A percentile compares a stretch with the other conserved stretches of the same genome.
Evolutionary conservation across 2,113 vertebrate genomes (phyloP).

Genomic region (Tupaia chinensis): DNA sequence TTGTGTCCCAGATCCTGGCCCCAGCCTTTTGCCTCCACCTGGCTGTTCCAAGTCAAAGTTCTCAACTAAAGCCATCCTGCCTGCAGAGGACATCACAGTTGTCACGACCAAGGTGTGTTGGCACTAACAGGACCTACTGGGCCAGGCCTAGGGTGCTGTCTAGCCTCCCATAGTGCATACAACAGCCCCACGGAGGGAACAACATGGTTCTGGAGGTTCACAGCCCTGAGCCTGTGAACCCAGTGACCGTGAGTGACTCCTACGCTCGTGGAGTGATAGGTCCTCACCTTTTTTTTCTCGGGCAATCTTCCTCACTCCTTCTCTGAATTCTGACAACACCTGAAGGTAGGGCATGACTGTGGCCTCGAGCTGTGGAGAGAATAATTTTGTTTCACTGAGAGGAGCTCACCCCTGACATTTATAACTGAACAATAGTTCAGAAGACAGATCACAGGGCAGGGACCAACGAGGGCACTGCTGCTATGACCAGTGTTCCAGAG

Average conservation of each 20-base stretch:
- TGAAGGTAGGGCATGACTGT: slow-evolving; percentile 96
- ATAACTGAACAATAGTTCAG: not conserved
- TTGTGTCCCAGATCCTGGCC: not conserved
- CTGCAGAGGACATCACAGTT: rapidly evolving
- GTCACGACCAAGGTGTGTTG: rapidly evolving
- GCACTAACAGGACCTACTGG: not conserved
- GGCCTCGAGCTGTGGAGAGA: slow-evolving; percentile 91
- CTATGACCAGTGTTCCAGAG: not conserved
- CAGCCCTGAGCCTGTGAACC: not conserved
- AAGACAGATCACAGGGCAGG: rapidly evolving
- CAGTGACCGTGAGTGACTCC: too few species aligned
- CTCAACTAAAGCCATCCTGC: not conserved
- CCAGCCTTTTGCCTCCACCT: too few species aligned
- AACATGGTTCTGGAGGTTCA: rapidly evolving
- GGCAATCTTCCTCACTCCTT: slow-evolving; percentile 93
- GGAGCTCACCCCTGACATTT: rapidly evolving
- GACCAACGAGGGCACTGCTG: not conserved
- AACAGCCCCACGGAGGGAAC: not conserved
- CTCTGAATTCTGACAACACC: slow-evolving; percentile 95
- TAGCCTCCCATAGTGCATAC: not conserved
- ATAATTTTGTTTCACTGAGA: rapidly evolving
- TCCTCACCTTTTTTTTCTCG: slow-evolving; percentile 93
- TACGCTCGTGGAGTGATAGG: not conserved
- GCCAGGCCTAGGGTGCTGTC: not conserved
- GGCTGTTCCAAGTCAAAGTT: not conserved